Conservation (phyloP, 2,888 invertebrate species). For the Lingula anatina region DNA sequence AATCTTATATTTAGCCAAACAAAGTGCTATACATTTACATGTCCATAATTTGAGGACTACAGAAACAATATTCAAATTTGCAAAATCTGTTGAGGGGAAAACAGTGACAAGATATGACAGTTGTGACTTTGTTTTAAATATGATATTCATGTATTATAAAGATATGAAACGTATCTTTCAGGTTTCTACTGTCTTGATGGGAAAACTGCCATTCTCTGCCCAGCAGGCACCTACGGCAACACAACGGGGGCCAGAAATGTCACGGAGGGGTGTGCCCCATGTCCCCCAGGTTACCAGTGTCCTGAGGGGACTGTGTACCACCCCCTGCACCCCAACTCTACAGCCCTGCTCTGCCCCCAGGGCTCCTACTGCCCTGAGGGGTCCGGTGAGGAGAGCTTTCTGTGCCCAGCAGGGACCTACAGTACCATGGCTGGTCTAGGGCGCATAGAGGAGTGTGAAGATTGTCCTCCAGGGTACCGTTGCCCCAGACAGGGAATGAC, state of each 20-base stretch:
- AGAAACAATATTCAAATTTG: too few relatives aligned
- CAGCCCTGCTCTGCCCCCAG: slow-evolving; percentile 22
- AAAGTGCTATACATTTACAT: too few relatives aligned
- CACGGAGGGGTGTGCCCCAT: slow-evolving; percentile 27
- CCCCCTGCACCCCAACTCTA: slow-evolving; percentile 16
- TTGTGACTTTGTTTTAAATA: too few relatives aligned
- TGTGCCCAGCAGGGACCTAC: slow-evolving; percentile 32
- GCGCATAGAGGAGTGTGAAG: slow-evolving; percentile 25
- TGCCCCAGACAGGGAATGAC: slow-evolving; percentile 35
- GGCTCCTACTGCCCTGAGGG: slow-evolving; percentile 37
- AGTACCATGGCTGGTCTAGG: slow-evolving; percentile 31
- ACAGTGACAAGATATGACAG: too few relatives aligned
- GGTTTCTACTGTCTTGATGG: slow-evolving; percentile 45
- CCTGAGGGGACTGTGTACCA: slow-evolving; percentile 34
- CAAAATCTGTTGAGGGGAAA: too few relatives aligned
- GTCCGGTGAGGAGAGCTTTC: slow-evolving; percentile 27
- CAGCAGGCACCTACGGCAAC: slow-evolving; percentile 41
- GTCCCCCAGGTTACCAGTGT: slow-evolving; percentile 44
- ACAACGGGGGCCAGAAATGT: slow-evolving; percentile 21
- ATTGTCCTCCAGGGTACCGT: slow-evolving; percentile 39
- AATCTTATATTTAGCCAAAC: too few relatives aligned
- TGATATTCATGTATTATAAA: too few relatives aligned
- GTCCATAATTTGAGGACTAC: too few relatives aligned
- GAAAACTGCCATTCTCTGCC: slow-evolving; percentile 26
- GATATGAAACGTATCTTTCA: too few relatives aligned